Conservation (phyloP, 2,797 vertebrate genomes). For the Ceyx erithaca region DNA sequence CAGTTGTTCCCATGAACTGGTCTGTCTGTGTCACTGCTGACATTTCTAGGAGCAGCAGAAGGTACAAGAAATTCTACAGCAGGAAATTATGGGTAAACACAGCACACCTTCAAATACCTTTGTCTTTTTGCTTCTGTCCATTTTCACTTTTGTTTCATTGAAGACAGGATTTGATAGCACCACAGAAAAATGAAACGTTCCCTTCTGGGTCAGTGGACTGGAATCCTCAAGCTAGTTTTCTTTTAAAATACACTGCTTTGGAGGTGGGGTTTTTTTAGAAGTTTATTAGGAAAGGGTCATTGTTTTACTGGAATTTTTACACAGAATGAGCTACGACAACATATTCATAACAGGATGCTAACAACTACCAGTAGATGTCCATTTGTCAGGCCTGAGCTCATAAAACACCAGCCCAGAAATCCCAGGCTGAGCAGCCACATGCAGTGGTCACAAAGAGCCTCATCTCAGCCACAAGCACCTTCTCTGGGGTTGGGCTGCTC, state of each 20-base stretch:
- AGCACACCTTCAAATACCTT: neutral
- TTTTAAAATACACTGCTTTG: neutral
- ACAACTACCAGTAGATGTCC: neutral
- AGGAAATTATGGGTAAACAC: neutral
- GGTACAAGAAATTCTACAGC: neutral
- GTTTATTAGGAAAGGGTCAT: neutral
- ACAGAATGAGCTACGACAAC: neutral
- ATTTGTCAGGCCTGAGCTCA: neutral
- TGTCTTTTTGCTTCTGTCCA: neutral
- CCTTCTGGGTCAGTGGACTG: neutral
- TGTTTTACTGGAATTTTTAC: neutral
- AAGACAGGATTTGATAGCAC: neutral
- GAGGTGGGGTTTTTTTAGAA: neutral
- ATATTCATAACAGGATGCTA: neutral
- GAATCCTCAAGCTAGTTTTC: neutral
- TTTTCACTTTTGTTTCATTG: neutral
- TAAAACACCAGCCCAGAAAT: neutral
- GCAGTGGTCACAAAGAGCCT: neutral
- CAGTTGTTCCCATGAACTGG: fast-evolving
- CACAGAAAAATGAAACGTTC: slow-evolving; percentile 12
- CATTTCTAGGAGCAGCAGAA: neutral
- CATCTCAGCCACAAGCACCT: neutral
- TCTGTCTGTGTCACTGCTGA: neutral
- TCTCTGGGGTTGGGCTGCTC: neutral
- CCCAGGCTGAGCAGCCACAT: neutral